Evolutionary conservation across 2,888 invertebrate genomes (phyloP), one percentile per base, ranked within the genome.

Genomic region (Reticulitermes lucifugus): DNA sequence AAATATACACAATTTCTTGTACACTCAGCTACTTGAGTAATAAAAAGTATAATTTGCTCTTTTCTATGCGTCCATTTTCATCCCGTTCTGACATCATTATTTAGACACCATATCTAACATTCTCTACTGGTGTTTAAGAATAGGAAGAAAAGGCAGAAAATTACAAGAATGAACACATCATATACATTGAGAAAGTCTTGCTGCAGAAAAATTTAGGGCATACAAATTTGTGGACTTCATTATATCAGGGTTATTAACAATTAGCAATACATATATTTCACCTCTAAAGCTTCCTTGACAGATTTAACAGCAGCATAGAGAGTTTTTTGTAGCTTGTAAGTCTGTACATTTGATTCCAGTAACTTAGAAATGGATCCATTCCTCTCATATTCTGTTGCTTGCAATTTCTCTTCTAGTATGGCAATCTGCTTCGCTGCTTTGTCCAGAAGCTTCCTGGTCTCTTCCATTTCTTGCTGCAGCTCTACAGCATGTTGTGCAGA

Each of bases 371-470:
- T 88, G 0, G 93, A 88, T 87, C 91, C 90, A 82, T 91, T 91
- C 88, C 93, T 93, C 71, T 93, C 92, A 87, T 91, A 89, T 29
- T 89, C 89, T 9, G 91, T 91, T 5, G 91, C 90, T 88, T 94
- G 92, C 73, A 95, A 89, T 87, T 93, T 93, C 90, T 94, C 93
- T 88, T 94, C 91, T 29, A 92, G 88, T n/a, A 90, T 51, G 9
- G 88, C 87, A 55, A 89, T 88, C 83, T 89, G 73, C 25, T 75
- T 41, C 29, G 51, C 43, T 4, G 85, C 80, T 29, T 21, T 22
- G n/a, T 73, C 41, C n/a, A 84, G 46, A 25, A 70, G 65, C 21
- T 22, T 6, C 51, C n/a, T 35, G 14, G 65, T 89, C 0, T 88
- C 85, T n/a, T 89, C 87, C 7, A 89, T 41, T 65, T 77, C 84